Conservation (phyloP, 2,797 vertebrate genomes). For the Dryobates pubescens region DNA sequence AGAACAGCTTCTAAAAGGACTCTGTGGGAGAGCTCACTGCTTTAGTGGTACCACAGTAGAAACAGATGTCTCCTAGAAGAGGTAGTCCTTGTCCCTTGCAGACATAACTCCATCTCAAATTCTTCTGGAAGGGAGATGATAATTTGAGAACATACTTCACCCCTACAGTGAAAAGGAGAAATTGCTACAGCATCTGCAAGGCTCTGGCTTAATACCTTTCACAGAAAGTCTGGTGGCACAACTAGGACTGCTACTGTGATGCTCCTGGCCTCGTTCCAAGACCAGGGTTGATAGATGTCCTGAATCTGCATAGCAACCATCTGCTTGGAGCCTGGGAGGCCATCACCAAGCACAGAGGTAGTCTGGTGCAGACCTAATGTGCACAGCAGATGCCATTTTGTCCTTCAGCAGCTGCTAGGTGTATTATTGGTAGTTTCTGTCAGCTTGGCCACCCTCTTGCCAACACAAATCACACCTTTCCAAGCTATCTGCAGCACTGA, state of each 20-base stretch:
- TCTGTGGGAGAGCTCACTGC: background rate
- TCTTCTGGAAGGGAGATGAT: background rate
- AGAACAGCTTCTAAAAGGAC: background rate
- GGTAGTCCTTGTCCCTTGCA: background rate
- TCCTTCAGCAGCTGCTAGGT: conserved; percentile 27
- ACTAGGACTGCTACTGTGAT: background rate
- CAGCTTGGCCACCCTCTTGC: background rate
- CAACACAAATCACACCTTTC: conserved; percentile 41
- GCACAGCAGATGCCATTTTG: conserved; percentile 20
- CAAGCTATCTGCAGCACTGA: background rate
- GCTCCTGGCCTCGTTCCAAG: background rate
- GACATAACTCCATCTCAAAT: background rate
- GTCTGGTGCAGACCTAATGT: background rate
- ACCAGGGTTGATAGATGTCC: background rate
- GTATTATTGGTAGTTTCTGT: conserved; percentile 1
- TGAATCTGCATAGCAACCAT: background rate
- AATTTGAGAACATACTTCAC: background rate
- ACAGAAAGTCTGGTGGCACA: background rate
- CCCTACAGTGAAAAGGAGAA: background rate
- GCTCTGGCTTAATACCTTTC: background rate
- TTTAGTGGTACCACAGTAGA: background rate
- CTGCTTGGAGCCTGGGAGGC: conserved; percentile 10
- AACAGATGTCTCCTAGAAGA: background rate
- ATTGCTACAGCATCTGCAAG: background rate
- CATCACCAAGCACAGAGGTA: background rate